Evolutionary conservation across 1,140 invertebrate genomes (phyloP), one percentile per base, ranked within the genome.

Genomic region (Drosophila eugracilis): DNA sequence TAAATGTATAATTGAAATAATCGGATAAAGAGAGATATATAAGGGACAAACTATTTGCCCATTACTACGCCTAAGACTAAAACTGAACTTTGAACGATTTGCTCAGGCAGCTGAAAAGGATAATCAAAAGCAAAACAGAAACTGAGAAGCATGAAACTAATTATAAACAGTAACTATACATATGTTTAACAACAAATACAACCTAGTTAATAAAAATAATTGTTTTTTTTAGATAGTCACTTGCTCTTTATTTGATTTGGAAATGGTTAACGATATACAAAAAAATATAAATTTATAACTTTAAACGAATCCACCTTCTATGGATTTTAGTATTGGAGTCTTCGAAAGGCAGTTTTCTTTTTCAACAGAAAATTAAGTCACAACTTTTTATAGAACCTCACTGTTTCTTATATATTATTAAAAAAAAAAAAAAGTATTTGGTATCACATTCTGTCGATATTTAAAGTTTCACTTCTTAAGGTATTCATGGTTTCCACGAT

Each of bases 101-200:
- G 77, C 77, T 79, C 75, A 78, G 70, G 75, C 75, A 59, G 60
- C 62, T 78, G 70, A 41, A 83, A 83, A 67, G 36, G 55, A 83
- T 83, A 81, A 81, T 81, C 78, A 81, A 81, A 83, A 80, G 36
- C 7, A 39, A 55, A 48, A 58, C 24, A 52, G 32, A 48, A 75
- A 53, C 50, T 34, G 72, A 36, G 30, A 30, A 36, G 34, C 28
- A 53, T 42, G 30, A 19, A 50, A 60, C 17, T 45, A 36, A 69
- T 47, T 15, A 14, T 26, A 37, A 54, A 34, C 28, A 32, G 39
- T 49, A 71, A 49, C 34, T 65, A 28, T 34, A 49, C 36, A 49
- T 50, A 41, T 60, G 30, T 58, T 28, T 58, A 58, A 58, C 54
- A 48, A n/a, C n/a, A n/a, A n/a, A 36, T 41, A 60, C 39, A 26